Base-by-base conservation (phyloP, 2,113 vertebrate genomes). In the Lanius ludovicianus region DNA sequence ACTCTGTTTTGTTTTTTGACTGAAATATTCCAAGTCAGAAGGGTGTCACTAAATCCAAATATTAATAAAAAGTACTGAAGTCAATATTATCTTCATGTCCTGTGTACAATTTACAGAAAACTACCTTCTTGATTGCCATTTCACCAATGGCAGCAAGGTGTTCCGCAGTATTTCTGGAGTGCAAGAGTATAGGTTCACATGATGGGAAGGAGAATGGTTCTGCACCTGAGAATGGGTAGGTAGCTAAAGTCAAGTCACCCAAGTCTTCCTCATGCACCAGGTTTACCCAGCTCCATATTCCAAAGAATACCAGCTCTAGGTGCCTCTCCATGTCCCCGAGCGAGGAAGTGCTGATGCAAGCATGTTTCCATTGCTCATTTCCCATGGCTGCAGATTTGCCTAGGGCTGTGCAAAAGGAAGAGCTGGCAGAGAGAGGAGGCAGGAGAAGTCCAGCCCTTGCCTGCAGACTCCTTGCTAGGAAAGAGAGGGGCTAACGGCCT, bases 271-370 rank as follows among this genome's bases (percentile, higher is more conserved):
- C 27, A 31, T 0, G 1, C 5, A 49, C 44, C 37, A 37, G 37
- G 7, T 37, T 37, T 13, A 39, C 7, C 6, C 12, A 55, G 35
- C 30, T 76, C 80, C 35, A 9, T 30, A 64, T 67, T 56, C 44
- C 44, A 71, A 78, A 50, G 25, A 79, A 9, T 9, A 81, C 19
- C 23, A 28, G 20, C 1, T 4, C 44, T 46, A 41, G 9, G 21
- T 69, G 35, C 39, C 31, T 64, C 2, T 17, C 59, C 52, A 11
- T 24, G 25, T 49, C 12, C 47, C 33, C 0, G 0, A 25, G 35
- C 12, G 65, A 73, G 31, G 37, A 52, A 59, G 14, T 15, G 49
- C 6, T 22, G 53, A 55, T 0, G 5, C 3, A 2, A 64, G 27
- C 3, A 1, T 14, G 31, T 47, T 81, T 39, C 50, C 55, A 35